Base-by-base conservation (phyloP, 2,888 invertebrate genomes). In the Arctia plantaginis region DNA sequence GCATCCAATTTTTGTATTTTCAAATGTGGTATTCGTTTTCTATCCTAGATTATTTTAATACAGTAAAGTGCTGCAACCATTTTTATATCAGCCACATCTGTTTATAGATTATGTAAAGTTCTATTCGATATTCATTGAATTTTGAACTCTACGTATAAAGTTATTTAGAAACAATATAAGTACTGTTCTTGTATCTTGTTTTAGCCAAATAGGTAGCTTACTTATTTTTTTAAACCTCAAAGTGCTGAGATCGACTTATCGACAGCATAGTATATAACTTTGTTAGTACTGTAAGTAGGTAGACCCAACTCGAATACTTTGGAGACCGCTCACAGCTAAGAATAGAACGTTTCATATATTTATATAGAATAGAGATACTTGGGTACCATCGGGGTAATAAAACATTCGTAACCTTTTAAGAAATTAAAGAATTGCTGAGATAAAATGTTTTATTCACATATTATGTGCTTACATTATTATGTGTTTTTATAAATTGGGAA, bases 11-110 rank as follows among this genome's bases (percentile, higher is more conserved):
- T 62, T 62, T 30, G 15, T 62, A 27, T 62, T 30, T 62, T 62
- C 62, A 62, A 30, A 30, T 62, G 8, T 62, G 30, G 62, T 15
- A 18, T 62, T 62, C 62, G 30, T 79, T 78, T 87, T 82, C 70
- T 80, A 80, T 80, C 78, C 76, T 76, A 74, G 78, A 79, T 73
- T 79, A 72, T 78, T 85, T 82, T 86, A 89, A 88, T 89, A 85
- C 71, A 79, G 74, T 80, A 79, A 85, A 89, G 88, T 87, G 87
- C 85, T 83, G 72, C 75, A 66, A 75, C 67, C 69, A 79, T 71
- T 78, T 84, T 76, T 77, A 76, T 78, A 75, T 66, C 69, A 20
- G 47, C 64, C 74, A 35, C 65, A 73, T 79, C 70, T 79, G 72
- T 82, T 70, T 66, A 20, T 51, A 62, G 51, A 64, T n/a, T 30